Conservation (phyloP, 2,113 vertebrate species). For the Lathamus discolor region DNA sequence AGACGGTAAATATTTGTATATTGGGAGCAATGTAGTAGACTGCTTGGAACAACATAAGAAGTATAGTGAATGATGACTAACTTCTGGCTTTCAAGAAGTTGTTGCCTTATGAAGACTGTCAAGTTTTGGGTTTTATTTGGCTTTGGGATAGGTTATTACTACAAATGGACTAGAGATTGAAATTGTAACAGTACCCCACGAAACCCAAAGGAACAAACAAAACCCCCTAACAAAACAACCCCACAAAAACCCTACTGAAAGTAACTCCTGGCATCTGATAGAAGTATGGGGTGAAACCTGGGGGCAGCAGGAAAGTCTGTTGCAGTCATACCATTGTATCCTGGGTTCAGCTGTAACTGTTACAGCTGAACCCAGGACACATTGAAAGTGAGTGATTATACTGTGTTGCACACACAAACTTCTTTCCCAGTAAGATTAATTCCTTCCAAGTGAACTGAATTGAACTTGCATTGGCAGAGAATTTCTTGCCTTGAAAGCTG, state of each 20-base stretch:
- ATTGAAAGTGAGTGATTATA: neutral
- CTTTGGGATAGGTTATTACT: neutral
- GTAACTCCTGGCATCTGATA: neutral
- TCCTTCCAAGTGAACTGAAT: neutral
- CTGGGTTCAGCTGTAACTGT: neutral
- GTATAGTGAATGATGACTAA: neutral
- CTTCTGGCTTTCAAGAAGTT: neutral
- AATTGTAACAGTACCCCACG: neutral
- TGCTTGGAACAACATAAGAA: neutral
- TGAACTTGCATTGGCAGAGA: neutral
- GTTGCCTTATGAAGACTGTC: neutral
- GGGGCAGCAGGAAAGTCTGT: neutral
- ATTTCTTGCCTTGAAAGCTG: neutral
- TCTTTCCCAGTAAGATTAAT: neutral
- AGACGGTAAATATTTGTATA: constrained; percentile 81
- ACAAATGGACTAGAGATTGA: neutral
- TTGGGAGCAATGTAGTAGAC: neutral
- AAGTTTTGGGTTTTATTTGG: neutral
- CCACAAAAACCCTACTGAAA: neutral
- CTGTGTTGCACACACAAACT: neutral
- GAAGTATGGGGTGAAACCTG: neutral
- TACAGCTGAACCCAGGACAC: neutral
- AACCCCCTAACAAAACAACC: neutral
- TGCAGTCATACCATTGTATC: neutral
- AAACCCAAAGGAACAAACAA: neutral